Conservation (phyloP, 2,797 vertebrate genomes). For the Gambelia wislizenii region DNA sequence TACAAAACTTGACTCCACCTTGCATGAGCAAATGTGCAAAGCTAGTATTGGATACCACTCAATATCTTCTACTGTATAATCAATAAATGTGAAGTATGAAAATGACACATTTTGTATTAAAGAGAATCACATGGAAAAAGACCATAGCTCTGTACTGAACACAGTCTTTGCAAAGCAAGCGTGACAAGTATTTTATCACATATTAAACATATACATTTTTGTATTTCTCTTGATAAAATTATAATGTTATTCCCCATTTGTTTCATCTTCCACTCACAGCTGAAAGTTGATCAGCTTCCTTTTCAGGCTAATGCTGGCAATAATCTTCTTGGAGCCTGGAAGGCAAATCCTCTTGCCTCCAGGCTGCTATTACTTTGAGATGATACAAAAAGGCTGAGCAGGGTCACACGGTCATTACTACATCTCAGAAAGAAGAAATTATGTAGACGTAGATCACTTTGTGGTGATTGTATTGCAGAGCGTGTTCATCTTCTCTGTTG, state of each 20-base stretch:
- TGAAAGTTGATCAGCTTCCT: not conserved
- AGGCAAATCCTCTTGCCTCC: not conserved
- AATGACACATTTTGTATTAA: not conserved
- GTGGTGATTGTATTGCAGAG: not conserved
- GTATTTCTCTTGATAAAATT: not conserved
- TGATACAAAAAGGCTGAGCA: not conserved
- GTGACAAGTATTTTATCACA: not conserved
- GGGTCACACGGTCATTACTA: slow-evolving; percentile 2
- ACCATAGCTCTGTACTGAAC: not conserved
- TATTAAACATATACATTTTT: not conserved
- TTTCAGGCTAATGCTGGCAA: not conserved
- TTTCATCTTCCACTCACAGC: not conserved
- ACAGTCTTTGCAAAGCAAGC: not conserved
- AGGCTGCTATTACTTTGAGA: not conserved
- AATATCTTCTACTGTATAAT: not conserved
- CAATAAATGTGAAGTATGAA: not conserved
- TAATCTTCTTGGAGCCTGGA: not conserved
- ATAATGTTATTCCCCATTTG: not conserved
- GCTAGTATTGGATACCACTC: not conserved
- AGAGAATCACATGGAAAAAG: not conserved
- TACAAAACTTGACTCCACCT: not conserved
- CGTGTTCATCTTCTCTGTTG: not conserved
- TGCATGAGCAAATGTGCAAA: not conserved
- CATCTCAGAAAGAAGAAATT: not conserved
- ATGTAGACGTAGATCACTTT: not conserved